Base-by-base conservation (phyloP, 2,797 vertebrate species). In the Distichodus sexfasciatus region DNA sequence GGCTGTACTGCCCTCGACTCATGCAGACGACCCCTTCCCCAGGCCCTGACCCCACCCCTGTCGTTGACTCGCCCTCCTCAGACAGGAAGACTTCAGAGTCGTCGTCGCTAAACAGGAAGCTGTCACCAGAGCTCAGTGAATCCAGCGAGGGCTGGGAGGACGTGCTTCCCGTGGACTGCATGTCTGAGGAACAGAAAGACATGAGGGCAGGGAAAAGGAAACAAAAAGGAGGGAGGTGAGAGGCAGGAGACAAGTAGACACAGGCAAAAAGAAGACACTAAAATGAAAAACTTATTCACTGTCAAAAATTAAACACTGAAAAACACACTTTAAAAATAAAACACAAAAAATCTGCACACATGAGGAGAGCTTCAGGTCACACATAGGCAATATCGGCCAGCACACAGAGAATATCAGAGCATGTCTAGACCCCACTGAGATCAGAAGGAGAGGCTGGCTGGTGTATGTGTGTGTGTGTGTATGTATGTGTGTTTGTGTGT, bases 161-260 rank as follows among this genome's bases (percentile, higher is more conserved):
- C 19, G 87, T 84, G 69, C 89, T 89, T 76, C 90, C 87, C 76
- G 91, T 83, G 51, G 90, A 89, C 85, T 92, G 92, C 92, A 92
- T 92, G 65, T 46, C 86, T 86, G 69, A 48, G 5, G 33, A 17
- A 35, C 31, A 36, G 48, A 53, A 3, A 50, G 9, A n/a, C n/a
- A n/a, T n/a, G n/a, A n/a, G n/a, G 23, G 51, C 2, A 62, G 26
- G 40, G 6, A 31, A 33, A 33, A 9, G 6, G 28, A 12, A 38
- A 12, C 2, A 21, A 21, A 33, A 23, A 28, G 12, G 23, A 17
- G 40, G 1, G 8, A 62, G 44, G 11, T 21, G 17, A 41, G 44
- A 26, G 44, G 3, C 12, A 36, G 17, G 2, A 21, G 15, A 43
- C 26, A 31, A 26, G 19, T 5, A 10, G 29, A 63, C 15, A 53